These are phyloP conservation scores for Poeciliopsis retropinna DNA, from an alignment of 2,113 vertebrate genomes.

Conservation along the genomic window DNA sequence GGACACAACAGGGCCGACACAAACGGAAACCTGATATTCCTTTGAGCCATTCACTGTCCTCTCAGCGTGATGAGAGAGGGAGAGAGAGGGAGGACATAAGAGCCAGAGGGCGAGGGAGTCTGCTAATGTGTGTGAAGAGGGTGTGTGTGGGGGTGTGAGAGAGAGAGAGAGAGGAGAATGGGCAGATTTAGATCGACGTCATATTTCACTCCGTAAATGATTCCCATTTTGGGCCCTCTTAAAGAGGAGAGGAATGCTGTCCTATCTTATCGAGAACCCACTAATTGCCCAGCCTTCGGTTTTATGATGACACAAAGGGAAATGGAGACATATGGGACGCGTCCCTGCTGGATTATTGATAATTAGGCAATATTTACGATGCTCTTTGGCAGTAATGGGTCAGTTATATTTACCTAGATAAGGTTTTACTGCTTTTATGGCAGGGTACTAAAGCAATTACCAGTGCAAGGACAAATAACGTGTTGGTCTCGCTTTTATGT, in stretches of 20 bases:
- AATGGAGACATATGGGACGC: constrained; percentile 35
- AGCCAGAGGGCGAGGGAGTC: neutral
- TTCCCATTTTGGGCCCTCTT: neutral
- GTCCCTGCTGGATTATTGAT: constrained; percentile 67
- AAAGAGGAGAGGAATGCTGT: constrained; percentile 56
- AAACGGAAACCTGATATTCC: constrained; percentile 58
- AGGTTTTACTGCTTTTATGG: constrained; percentile 71
- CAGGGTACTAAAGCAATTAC: constrained; percentile 69
- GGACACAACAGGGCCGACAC: constrained; percentile 58
- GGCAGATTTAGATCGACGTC: constrained; percentile 19
- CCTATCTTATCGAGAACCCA: constrained; percentile 53
- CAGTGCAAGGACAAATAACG: constrained; percentile 48
- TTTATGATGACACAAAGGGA: constrained; percentile 48
- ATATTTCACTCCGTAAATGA: constrained; percentile 17
- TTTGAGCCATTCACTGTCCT: constrained; percentile 38
- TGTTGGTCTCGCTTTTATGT: constrained; percentile 22
- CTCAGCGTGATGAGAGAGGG: neutral
- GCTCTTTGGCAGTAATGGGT: constrained; percentile 59
- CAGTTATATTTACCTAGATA: constrained; percentile 69
- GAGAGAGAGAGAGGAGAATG: neutral
- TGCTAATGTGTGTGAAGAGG: constrained; percentile 6
- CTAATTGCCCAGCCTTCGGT: constrained; percentile 47
- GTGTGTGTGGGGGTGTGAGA: neutral
- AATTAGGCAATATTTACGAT: constrained; percentile 69
- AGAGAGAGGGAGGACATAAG: neutral